Conservation (phyloP, 2,113 vertebrate species). For the Cyprinodon variegatus region DNA sequence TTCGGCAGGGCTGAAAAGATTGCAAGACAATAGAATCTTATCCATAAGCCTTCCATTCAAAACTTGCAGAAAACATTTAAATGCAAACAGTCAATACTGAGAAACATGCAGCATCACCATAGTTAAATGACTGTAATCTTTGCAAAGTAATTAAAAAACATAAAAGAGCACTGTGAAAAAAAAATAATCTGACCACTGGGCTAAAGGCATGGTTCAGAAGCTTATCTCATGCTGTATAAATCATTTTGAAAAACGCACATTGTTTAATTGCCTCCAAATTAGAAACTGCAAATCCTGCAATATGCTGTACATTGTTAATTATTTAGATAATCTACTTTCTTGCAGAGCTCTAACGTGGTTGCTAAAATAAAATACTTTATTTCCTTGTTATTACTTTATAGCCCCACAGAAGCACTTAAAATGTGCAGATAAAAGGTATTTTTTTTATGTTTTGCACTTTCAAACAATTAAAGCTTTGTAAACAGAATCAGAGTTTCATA, state of each 20-base stretch:
- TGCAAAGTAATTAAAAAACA: neutral
- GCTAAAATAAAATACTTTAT: too few relatives aligned
- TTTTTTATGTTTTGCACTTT: neutral
- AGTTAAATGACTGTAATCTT: neutral
- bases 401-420: neutral
- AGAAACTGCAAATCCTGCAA: neutral
- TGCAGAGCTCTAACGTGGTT: too few relatives aligned
- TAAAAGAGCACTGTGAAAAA: conserved; percentile 1
- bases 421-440: neutral
- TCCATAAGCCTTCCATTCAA: neutral
- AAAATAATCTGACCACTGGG: neutral
- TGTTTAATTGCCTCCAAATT: conserved; percentile 10
- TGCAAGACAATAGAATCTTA: conserved; percentile 2
- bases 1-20: conserved; percentile 88
- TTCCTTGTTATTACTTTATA: neutral
- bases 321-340: too few relatives aligned
- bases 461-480: neutral
- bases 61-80: neutral
- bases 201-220: neutral
- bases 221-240: neutral
- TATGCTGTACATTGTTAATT: too few relatives aligned
- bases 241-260: neutral
- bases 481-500: neutral
- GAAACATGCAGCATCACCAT: neutral
- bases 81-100: conserved; percentile 2